phyloP scores from a whole-genome alignment of 2,113 vertebrate genomes.

The Trachemys scripta region DNA sequence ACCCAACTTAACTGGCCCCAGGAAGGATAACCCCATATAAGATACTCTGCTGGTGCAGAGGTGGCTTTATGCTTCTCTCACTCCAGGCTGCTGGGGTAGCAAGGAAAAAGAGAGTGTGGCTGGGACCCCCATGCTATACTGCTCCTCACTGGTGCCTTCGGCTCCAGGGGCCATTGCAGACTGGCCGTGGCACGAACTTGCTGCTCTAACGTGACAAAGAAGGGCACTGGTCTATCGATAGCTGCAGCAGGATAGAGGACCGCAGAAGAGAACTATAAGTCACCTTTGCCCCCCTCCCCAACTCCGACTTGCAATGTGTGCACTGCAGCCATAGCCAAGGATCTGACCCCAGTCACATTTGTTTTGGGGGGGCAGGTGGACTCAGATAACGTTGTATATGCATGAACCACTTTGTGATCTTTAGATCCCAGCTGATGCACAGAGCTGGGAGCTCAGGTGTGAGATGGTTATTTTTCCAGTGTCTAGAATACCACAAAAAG shows the following conservation, averaged over 20 bases:
- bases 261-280: neutral
- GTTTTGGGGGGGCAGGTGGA: neutral
- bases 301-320: neutral
- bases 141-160: neutral
- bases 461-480: neutral
- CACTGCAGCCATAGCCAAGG: neutral
- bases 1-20: neutral
- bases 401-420: neutral
- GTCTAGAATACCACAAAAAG: neutral
- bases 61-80: neutral
- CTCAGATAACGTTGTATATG: neutral
- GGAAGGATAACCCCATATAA: accelerated
- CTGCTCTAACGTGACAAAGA: neutral
- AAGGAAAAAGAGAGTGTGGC: neutral
- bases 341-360: neutral
- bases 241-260: neutral
- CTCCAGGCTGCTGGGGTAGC: neutral
- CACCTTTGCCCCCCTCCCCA: neutral
- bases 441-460: neutral
- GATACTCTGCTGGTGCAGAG: neutral
- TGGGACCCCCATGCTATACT: neutral
- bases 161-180: neutral
- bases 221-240: neutral
- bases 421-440: neutral
- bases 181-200: neutral